A percentile compares a stretch with the other conserved stretches of the same genome.
phyloP scores from a whole-genome alignment of 1,140 invertebrate genomes.

The Watersipora subatra region DNA sequence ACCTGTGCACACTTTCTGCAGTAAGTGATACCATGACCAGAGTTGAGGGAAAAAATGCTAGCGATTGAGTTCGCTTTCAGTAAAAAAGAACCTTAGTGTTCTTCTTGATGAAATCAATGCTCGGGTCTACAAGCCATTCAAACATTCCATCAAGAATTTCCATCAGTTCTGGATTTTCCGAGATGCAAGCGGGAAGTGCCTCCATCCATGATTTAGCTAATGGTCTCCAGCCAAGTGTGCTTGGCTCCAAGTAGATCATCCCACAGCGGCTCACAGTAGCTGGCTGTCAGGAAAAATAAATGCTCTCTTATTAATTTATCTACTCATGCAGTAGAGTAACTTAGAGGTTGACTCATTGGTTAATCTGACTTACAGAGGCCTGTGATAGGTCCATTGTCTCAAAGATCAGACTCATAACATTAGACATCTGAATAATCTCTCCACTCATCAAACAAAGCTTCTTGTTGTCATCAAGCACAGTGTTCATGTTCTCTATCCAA shows the following conservation, averaged over 20 bases:
- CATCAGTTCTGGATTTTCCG: constrained; percentile 16
- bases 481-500: constrained; percentile 45
- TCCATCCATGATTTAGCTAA: constrained; percentile 36
- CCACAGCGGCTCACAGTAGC: constrained; percentile 42
- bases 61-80: too few species aligned
- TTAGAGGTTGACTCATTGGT: too few species aligned
- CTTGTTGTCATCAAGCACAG: constrained; percentile 43
- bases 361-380: constrained; percentile 37
- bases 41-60: too few species aligned
- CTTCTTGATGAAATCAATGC: constrained; percentile 30
- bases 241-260: constrained; percentile 42
- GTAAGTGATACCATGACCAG: too few species aligned
- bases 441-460: constrained; percentile 43
- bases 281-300: constrained; percentile 21
- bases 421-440: constrained; percentile 42
- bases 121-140: constrained; percentile 42
- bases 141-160: constrained; percentile 27
- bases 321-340: too few species aligned
- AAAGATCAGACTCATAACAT: constrained; percentile 41
- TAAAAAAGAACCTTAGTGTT: constrained; percentile 52
- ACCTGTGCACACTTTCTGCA: too few species aligned
- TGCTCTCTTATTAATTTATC: too few species aligned
- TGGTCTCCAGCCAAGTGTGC: constrained; percentile 37
- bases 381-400: constrained; percentile 47
- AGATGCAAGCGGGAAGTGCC: constrained; percentile 19